A percentile compares a stretch with the other conserved stretches of the same genome.
phyloP scores from a whole-genome alignment of 1,140 invertebrate genomes.

The Sarcophaga peregrina region DNA sequence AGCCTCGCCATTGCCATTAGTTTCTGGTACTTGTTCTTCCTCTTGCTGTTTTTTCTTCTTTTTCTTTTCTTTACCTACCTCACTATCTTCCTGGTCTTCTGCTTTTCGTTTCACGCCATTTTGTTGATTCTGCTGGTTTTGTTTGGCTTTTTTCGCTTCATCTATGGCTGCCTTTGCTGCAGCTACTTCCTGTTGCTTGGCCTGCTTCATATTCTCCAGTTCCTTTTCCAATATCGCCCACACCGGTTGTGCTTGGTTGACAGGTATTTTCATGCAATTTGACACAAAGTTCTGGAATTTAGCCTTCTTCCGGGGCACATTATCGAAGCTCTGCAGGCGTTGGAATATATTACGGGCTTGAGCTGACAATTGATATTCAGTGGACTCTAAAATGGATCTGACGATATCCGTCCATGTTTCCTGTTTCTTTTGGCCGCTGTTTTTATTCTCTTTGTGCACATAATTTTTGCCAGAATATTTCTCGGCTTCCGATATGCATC shows the following conservation, averaged over 20 bases:
- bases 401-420: slow-evolving; percentile 88
- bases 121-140: slow-evolving; percentile 40
- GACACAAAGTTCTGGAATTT: slow-evolving; percentile 87
- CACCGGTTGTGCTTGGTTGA: slow-evolving; percentile 72
- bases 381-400: slow-evolving; percentile 74
- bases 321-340: slow-evolving; percentile 79
- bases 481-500: slow-evolving; percentile 91
- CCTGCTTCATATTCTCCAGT: slow-evolving; percentile 69
- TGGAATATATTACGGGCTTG: slow-evolving; percentile 75
- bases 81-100: slow-evolving; percentile 59
- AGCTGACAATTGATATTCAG: slow-evolving; percentile 70
- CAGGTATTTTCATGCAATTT: slow-evolving; percentile 71
- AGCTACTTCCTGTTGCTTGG: slow-evolving; percentile 51
- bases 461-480: slow-evolving; percentile 89
- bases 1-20: slow-evolving; percentile 40
- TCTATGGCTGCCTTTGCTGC: slow-evolving; percentile 51
- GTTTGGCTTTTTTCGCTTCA: slow-evolving; percentile 43
- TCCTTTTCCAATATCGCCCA: slow-evolving; percentile 79
- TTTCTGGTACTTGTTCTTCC: slow-evolving; percentile 51
- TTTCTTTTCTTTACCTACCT: slow-evolving; percentile 59
- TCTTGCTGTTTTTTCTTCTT: slow-evolving; percentile 64
- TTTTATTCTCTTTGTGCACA: slow-evolving; percentile 76
- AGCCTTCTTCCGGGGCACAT: slow-evolving; percentile 90
- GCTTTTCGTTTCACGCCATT: slow-evolving; percentile 45
- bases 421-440: slow-evolving; percentile 93